Conservation (phyloP, 2,888 invertebrate species). For the Leucoptera coffeella region DNA sequence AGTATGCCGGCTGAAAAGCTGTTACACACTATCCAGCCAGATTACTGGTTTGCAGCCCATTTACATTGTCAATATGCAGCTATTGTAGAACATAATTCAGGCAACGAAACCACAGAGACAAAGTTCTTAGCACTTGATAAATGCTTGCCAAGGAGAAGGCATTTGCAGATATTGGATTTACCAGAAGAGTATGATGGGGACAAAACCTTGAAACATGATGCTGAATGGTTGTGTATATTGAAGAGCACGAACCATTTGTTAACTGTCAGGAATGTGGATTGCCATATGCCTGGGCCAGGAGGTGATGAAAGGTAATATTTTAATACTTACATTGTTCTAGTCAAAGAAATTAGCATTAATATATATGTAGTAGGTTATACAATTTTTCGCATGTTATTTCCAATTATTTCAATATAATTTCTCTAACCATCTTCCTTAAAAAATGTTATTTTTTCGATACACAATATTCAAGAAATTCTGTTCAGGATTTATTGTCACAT, state of each 20-base stretch:
- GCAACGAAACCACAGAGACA: constrained; percentile 35
- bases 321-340: no score
- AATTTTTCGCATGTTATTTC: no score
- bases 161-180: constrained; percentile 77
- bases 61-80: constrained; percentile 95
- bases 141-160: constrained; percentile 83
- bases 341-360: no score
- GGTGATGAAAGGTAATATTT: constrained; percentile 55
- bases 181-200: constrained; percentile 48
- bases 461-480: no score
- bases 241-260: constrained; percentile 84
- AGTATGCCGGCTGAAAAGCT: constrained; percentile 81
- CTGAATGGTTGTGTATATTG: constrained; percentile 91
- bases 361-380: no score
- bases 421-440: no score
- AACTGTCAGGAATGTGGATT: constrained; percentile 59
- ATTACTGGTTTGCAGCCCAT: constrained; percentile 96
- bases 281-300: constrained; percentile 80
- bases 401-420: no score
- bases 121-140: constrained; percentile 95
- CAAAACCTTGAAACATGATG: constrained; percentile 66
- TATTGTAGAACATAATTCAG: constrained; percentile 65
- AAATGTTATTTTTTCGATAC: no score
- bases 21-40: constrained; percentile 72
- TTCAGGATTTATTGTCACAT: no score